phyloP scores from a whole-genome alignment of 1,140 invertebrate species.

The Drosophila yakuba region DNA sequence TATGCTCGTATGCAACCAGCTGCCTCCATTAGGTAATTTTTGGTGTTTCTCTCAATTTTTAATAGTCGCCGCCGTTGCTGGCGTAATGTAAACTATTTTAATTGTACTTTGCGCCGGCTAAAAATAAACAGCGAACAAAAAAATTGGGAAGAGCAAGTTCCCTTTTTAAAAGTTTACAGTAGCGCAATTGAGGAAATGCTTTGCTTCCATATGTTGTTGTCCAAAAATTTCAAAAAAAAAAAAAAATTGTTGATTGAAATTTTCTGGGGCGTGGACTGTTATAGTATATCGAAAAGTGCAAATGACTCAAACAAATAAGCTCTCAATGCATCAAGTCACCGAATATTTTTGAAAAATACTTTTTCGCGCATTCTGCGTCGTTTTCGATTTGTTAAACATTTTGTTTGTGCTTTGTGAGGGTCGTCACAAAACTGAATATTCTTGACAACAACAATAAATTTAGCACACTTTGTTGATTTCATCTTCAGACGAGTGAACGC shows the following conservation, averaged over 20 bases:
- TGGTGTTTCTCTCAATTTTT: slow-evolving; percentile 52
- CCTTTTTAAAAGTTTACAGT: slow-evolving; percentile 53
- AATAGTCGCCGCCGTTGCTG: slow-evolving; percentile 57
- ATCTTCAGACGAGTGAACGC: slow-evolving; percentile 7
- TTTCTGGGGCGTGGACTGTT: slow-evolving; percentile 30
- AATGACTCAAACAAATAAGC: slow-evolving; percentile 16
- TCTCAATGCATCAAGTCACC: slow-evolving; percentile 22
- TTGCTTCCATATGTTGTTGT: slow-evolving; percentile 20
- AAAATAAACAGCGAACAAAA: slow-evolving; percentile 50
- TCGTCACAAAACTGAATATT: slow-evolving; percentile 21
- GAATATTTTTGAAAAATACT: slow-evolving; percentile 19
- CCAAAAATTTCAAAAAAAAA: slow-evolving; percentile 25
- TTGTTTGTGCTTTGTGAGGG: slow-evolving; percentile 34
- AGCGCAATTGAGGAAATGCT: slow-evolving; percentile 39
- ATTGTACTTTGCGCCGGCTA: slow-evolving; percentile 70
- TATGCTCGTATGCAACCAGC: slow-evolving; percentile 49
- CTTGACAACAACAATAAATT: slow-evolving; percentile 57
- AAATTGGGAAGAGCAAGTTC: slow-evolving; percentile 20
- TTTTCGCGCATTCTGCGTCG: slow-evolving; percentile 31
- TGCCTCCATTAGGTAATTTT: slow-evolving; percentile 75
- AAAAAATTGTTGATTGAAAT: slow-evolving; percentile 28
- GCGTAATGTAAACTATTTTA: slow-evolving; percentile 78
- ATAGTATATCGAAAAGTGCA: slow-evolving; percentile 3
- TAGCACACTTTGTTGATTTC: slow-evolving; percentile 60
- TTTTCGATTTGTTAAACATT: slow-evolving; percentile 29